Base-by-base conservation (phyloP, 2,797 vertebrate genomes). In the Peromyscus melanophrys region DNA sequence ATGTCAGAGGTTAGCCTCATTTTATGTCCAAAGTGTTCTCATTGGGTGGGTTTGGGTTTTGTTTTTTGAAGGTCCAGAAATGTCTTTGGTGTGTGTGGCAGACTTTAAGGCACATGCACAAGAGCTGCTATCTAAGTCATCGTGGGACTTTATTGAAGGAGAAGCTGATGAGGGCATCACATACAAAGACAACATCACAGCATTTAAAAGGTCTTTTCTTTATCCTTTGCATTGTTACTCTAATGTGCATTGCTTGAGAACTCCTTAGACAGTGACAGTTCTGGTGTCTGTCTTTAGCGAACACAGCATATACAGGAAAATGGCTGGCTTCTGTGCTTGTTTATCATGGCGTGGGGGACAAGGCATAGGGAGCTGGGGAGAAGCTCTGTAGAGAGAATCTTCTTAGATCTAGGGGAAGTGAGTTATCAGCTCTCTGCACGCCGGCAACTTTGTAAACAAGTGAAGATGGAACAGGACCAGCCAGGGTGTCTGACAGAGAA, bases 61-160 rank as follows among this genome's bases (percentile, higher is more conserved):
- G 25, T 21, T 84, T 95, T 85, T 59, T 90, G 19, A 98, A 99
- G 95, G 83, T 92, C 73, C 88, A 31, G 93, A 87, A 97, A 99
- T 99, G 99, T 89, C 99, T 63, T 98, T 99, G 99, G 99, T 99
- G 29, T 99, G 99, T 97, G 98, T 99, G 96, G 99, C 98, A 17
- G 99, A 99, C 98, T 99, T 99, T 1, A 99, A 99, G 98, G 98
- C 98, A 89, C 99, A 99, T 59, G 99, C 99, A 0, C 99, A 98
- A 83, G 98, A 99, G 90, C 99, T 99, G 97, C 99, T 99, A 78
- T 99, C 99, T 61, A 99, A 99, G 98, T 96, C 98, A 59, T 98
- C 98, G 27, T 99, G 99, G 99, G 99, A 99, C 94, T 99, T 99
- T 96, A 99, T 99, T 19, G 99, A 99, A 76, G 99, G 99, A 29